Evolutionary conservation across 1,140 invertebrate species (phyloP).

Genomic region (Zaprionus inermis): DNA sequence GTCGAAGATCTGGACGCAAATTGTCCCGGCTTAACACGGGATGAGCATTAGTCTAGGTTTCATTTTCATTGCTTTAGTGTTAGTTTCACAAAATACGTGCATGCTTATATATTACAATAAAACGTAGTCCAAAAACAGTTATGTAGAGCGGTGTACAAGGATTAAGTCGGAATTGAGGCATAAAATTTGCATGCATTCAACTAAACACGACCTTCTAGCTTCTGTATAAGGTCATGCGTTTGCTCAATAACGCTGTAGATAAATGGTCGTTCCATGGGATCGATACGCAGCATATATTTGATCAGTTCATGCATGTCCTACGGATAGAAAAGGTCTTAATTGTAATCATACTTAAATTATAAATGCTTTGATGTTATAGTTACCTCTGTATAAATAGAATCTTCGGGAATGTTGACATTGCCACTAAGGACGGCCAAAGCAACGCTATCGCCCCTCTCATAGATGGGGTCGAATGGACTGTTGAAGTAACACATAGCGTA

Average conservation of each 20-base stretch:
- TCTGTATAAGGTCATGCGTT: constrained; percentile 86
- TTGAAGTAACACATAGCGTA: constrained; percentile 94
- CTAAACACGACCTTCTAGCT: constrained; percentile 85
- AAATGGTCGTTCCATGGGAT: constrained; percentile 91
- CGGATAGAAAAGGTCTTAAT: constrained; percentile 63
- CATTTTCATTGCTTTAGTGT: constrained; percentile 25
- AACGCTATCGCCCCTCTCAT: constrained; percentile 94
- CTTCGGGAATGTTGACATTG: constrained; percentile 90
- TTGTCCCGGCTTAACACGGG: constrained; percentile 88
- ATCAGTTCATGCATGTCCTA: constrained; percentile 90
- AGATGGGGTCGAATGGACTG: constrained; percentile 93
- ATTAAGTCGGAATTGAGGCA: constrained; percentile 47
- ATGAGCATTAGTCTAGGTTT: constrained; percentile 86
- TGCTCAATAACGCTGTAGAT: constrained; percentile 89
- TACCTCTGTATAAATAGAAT: constrained; percentile 88
- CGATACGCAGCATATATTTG: constrained; percentile 89
- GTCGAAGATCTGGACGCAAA: constrained; percentile 87
- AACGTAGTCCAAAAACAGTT: constrained; percentile 69
- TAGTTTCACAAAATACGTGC: constrained; percentile 56
- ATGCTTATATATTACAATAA: constrained; percentile 75
- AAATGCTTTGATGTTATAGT: neutral
- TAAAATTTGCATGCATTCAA: neutral
- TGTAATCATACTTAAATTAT: neutral
- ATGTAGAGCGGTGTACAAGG: constrained; percentile 52
- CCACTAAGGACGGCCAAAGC: constrained; percentile 93